Evolutionary conservation across 2,113 vertebrate genomes (phyloP), one percentile per base, ranked within the genome.

Genomic region (Apteryx owenii): DNA sequence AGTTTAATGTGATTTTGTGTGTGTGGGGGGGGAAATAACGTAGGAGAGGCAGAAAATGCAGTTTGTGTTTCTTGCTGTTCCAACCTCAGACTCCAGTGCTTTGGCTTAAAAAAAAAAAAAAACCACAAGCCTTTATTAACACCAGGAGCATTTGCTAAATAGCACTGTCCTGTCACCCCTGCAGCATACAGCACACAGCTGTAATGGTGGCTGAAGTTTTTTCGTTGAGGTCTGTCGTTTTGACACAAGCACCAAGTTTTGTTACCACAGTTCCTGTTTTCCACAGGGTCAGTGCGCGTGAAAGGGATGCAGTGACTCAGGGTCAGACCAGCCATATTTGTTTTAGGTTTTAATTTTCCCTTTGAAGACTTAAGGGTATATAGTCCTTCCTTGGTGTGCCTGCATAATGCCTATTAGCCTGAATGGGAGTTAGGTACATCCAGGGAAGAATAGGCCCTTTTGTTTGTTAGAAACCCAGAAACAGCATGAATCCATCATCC

Each of bases 301-400:
- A 86, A 88, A 95, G 94, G 96, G 96, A 96, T 95, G 96, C 82
- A 91, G 90, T 97, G 96, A 96, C 95, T 97, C 89, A 95, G 95
- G 94, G 92, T 92, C 96, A 96, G 81, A 85, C 90, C 90, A 96
- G 94, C 95, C 95, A 96, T 97, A 95, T 98, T 98, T 90, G 96
- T 97, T 98, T 98, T 97, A 96, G 94, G 95, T 94, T 97, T 97
- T 97, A 93, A 96, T 97, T 97, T 98, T 97, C 97, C 56, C 95
- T 98, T 97, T 97, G 96, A 97, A 96, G 96, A 96, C 93, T 97
- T 95, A 94, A 87, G 94, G 81, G 88, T 95, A 93, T 97, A 93
- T 89, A 90, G 96, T 81, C 96, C 91, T 94, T 88, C 80, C 96
- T 97, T 77, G 91, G 83, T 94, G 95, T 50, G 88, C 91, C 89